phyloP scores from a whole-genome alignment of 2,888 invertebrate genomes.

The Neocrepidodera transversa region DNA sequence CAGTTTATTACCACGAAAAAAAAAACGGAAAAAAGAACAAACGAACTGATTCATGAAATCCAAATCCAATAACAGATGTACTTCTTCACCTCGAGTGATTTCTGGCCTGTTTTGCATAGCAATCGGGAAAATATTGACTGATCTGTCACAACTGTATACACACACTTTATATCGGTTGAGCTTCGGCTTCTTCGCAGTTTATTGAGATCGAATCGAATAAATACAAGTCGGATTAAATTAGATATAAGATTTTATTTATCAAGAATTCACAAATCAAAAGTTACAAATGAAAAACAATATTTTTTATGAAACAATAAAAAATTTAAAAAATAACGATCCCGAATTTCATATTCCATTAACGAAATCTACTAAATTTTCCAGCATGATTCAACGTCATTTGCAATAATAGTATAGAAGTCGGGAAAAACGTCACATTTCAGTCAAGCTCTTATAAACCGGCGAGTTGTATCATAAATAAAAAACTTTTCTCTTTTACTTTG shows the following conservation, averaged over 20 bases:
- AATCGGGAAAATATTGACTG: constrained; percentile 50
- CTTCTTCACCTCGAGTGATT: constrained; percentile 56
- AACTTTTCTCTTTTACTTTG: constrained; percentile 39
- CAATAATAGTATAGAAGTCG: constrained; percentile 23
- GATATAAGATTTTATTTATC: no score
- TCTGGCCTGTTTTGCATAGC: constrained; percentile 56
- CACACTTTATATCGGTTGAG: constrained; percentile 32
- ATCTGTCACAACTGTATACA: constrained; percentile 46
- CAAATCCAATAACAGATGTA: constrained; percentile 59
- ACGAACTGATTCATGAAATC: constrained; percentile 55
- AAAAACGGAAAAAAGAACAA: constrained; percentile 45
- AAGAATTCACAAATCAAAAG: no score
- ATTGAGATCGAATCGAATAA: no score
- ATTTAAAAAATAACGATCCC: no score
- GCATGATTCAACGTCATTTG: constrained; percentile 23
- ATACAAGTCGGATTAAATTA: no score
- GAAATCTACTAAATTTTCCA: background rate
- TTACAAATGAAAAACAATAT: no score
- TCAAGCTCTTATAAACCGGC: constrained; percentile 26
- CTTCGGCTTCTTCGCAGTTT: background rate
- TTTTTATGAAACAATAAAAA: no score
- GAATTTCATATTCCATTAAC: background rate
- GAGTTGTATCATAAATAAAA: constrained; percentile 41
- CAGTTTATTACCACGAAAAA: constrained; percentile 52
- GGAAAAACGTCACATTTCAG: constrained; percentile 26